Conservation (phyloP, 2,113 vertebrate genomes). For the Hippocampus guttulatus region DNA sequence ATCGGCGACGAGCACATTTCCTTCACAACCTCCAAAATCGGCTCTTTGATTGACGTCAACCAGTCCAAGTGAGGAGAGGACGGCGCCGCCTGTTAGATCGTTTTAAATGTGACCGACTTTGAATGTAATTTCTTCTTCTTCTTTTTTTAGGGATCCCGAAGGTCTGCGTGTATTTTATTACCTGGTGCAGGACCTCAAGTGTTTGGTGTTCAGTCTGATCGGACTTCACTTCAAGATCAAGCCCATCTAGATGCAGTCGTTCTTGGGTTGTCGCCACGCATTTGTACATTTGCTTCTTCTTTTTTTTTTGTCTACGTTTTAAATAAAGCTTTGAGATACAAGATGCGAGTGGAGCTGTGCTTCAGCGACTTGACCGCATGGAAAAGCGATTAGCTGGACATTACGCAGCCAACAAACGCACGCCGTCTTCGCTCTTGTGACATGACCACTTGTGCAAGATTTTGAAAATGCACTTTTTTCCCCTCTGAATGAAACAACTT, state of each 20-base stretch:
- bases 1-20: slow-evolving; percentile 99
- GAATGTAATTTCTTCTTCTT: not conserved
- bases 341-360: not conserved
- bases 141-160: slow-evolving; percentile 87
- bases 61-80: slow-evolving; percentile 88
- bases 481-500: too few relatives aligned
- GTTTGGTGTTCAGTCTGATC: slow-evolving; percentile 98
- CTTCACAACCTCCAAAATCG: slow-evolving; percentile 98
- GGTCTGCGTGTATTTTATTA: slow-evolving; percentile 98
- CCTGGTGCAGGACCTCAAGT: slow-evolving; percentile 97
- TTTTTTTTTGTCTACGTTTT: slow-evolving; percentile 61
- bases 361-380: not conserved
- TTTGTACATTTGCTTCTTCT: slow-evolving; percentile 70
- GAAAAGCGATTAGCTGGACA: not conserved
- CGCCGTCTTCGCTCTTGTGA: too few relatives aligned
- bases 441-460: too few relatives aligned
- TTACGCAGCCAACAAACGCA: not conserved
- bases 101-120: not conserved
- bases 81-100: not conserved
- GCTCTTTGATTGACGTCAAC: slow-evolving; percentile 97
- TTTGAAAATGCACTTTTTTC: too few relatives aligned
- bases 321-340: slow-evolving; percentile 64
- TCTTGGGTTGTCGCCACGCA: slow-evolving; percentile 27
- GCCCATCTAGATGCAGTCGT: slow-evolving; percentile 80
- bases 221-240: slow-evolving; percentile 99